These are phyloP conservation scores for Aspidiotus destructor DNA, from an alignment of 2,888 invertebrate species.

Conservation along the genomic window DNA sequence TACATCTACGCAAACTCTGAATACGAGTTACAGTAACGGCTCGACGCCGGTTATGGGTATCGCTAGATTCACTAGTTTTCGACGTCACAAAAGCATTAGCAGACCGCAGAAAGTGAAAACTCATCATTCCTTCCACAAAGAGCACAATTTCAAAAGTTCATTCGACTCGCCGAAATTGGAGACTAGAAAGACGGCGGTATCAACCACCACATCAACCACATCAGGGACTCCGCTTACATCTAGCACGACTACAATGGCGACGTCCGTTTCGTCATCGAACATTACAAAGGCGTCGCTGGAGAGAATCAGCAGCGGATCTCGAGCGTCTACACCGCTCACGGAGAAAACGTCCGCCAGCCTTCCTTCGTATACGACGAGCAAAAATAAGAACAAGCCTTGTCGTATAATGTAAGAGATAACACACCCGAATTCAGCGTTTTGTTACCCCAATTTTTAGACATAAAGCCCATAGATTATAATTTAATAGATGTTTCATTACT, in stretches of 20 bases:
- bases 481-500: too few species aligned
- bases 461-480: too few species aligned
- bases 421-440: too few species aligned
- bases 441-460: too few species aligned
- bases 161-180: conserved; percentile 28
- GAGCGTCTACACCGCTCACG: conserved; percentile 3
- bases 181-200: neutral
- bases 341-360: conserved; percentile 15
- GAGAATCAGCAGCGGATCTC: conserved; percentile 16
- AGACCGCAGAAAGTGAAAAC: conserved; percentile 7
- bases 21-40: conserved; percentile 25
- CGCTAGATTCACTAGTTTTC: conserved; percentile 25
- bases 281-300: conserved; percentile 1
- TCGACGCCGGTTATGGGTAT: conserved; percentile 28
- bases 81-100: conserved; percentile 24
- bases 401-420: conserved; percentile 16
- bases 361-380: conserved; percentile 5
- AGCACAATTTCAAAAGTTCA: conserved; percentile 16
- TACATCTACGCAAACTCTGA: conserved; percentile 28
- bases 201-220: too few species aligned
- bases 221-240: too few species aligned
- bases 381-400: conserved; percentile 21
- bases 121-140: conserved; percentile 29
- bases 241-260: too few species aligned
- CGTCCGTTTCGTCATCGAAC: too few species aligned